Base-by-base conservation (phyloP, 1,140 invertebrate genomes). In the Apolygus lucorum region DNA sequence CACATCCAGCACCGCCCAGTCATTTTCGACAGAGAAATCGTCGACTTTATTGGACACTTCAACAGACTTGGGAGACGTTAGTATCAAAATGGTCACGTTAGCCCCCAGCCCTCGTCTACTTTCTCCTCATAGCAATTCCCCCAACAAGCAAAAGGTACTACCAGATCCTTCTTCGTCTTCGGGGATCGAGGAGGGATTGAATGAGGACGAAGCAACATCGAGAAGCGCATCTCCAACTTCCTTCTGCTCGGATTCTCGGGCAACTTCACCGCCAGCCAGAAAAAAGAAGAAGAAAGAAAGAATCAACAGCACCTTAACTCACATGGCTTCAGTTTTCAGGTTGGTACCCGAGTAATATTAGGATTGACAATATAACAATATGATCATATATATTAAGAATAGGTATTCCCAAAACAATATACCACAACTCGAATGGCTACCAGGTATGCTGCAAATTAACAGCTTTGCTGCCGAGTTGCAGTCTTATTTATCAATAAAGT, bases 1-100 rank as follows among this genome's bases (percentile, higher is more conserved):
- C 2, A 84, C 84, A 0, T 83, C 83, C 27, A 84, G 82, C 28
- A 84, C 83, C 2, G 84, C 80, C 0, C 81, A 81, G 0, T 77
- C 77, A 2, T 80, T 79, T 28, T 77, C 78, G 0, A 80, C 78
- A 0, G 81, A 80, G 29, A 81, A 80, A 67, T 76, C 77, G 8
- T 74, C 74, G 13, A 63, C 68, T 4, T 63, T 75, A 13, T 28
- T 72, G n/a, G 71, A 71, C 1, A 71, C 63, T 24, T 67, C 72
- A 26, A 71, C 66, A 27, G 69, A 74, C 52, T 28, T 68, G 49
- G 65, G 70, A 25, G 69, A 70, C 1, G 68, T 70, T 1, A 70
- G 63, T 17, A 67, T 72, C 22, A 72, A 69, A 42, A 73, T 72
- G n/a, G 71, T 71, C 22, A 63, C 75, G 22, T 49, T 75, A 68